Evolutionary conservation across 2,113 vertebrate genomes (phyloP), one percentile per base, ranked within the genome.

Genomic region (Genyomyrus donnyi): DNA sequence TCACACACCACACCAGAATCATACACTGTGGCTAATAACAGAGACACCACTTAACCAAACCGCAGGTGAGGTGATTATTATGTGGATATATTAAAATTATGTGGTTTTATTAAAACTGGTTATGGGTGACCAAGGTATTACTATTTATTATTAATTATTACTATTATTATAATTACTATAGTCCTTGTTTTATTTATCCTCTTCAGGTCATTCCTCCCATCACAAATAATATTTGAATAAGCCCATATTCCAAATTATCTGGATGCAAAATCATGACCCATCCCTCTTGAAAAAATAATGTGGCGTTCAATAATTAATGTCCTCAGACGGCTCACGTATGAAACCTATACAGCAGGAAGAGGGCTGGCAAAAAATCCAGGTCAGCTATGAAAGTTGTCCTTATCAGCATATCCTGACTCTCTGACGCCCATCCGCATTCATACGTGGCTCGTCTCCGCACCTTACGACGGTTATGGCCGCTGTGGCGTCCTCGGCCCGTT

Each of bases 201-300:
- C 48, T 56, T 52, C 27, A 39, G 27, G 85, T 35, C 11, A 19
- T 56, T 53, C 11, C 15, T 87, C 9, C 84, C 5, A 21, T 87
- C 50, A 31, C 31, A 87, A 53, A 56, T 53, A 53, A 15, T 27
- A 52, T 35, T 52, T 35, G 50, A 15, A 53, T 87, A 49, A 53
- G 27, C 50, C 85, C 50, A 53, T 86, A 50, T 50, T 27, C 42
- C 45, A 19, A n/a, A 50, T 50, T 49, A 87, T 87, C 48, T 27
- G 85, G 24, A 87, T 56, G 85, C 85, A 87, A 87, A 56, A 87
- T 87, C 50, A 15, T 87, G 50, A 87, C 85, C 31, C 48, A 21
- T 31, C 85, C 27, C 50, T 87, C 48, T 31, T 87, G 48, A 52
- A 87, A 87, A 87, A 87, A 87, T 87, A 53, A 87, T 87, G 85